phyloP scores from a whole-genome alignment of 30 jellyfish, hydroid and myxozoan genomes.

The Aurelia aurita complex sp. Pacific region DNA sequence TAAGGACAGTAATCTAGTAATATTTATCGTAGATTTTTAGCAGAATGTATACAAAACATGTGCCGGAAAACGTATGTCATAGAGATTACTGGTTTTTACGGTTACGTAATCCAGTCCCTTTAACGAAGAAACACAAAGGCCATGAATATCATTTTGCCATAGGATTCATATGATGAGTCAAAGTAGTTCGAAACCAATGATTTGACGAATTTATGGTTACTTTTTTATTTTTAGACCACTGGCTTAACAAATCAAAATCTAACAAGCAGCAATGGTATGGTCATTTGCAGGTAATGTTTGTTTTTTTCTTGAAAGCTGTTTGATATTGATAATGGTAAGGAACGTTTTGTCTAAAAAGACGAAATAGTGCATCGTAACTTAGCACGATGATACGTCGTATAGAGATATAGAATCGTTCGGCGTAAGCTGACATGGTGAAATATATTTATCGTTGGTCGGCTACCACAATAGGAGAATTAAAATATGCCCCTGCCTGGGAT shows the following conservation, averaged over 20 bases:
- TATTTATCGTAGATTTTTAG: too few species aligned
- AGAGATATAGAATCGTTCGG: too few species aligned
- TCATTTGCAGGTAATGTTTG: slow-evolving; percentile 20
- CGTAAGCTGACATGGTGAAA: too few species aligned
- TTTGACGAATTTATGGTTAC: not conserved
- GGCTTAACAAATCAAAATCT: not conserved
- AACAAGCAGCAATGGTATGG: slow-evolving; percentile 2
- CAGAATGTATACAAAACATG: not conserved
- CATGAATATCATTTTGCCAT: too few species aligned
- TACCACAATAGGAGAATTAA: too few species aligned
- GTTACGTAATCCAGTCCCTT: not conserved
- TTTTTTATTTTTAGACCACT: not conserved
- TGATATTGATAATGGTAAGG: not conserved
- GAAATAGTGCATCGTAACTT: not conserved
- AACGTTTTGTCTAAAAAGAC: not conserved
- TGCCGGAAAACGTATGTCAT: not conserved
- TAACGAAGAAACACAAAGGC: too few species aligned
- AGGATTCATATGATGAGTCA: too few species aligned
- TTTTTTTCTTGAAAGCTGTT: not conserved
- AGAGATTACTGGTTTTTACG: not conserved
- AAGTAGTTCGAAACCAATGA: too few species aligned
- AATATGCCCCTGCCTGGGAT: too few species aligned
- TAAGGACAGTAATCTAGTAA: too few species aligned
- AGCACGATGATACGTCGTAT: too few species aligned
- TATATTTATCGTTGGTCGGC: too few species aligned